These are phyloP conservation scores for Branchellion lobata DNA, from an alignment of 2,888 invertebrate species.

Conservation along the genomic window DNA sequence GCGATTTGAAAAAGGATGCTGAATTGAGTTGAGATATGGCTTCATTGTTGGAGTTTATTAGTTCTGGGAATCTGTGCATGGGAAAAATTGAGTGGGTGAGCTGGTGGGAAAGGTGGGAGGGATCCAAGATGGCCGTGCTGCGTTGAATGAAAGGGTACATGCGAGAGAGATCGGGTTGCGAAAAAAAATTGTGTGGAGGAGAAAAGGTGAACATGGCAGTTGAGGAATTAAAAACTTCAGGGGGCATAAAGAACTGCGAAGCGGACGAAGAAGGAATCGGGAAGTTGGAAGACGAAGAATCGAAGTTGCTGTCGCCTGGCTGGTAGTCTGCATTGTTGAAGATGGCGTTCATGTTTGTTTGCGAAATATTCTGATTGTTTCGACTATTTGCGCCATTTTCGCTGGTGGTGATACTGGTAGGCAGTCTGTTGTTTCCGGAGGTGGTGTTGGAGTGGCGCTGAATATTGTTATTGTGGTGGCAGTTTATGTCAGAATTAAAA, in stretches of 20 bases:
- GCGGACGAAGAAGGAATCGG: slow-evolving; percentile 16
- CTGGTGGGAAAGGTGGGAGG: slow-evolving; percentile 33
- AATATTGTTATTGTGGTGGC: slow-evolving; percentile 15
- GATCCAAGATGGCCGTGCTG: slow-evolving; percentile 32
- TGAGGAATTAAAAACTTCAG: slow-evolving; percentile 36
- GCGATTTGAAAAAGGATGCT: background rate
- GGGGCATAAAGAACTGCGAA: slow-evolving; percentile 37
- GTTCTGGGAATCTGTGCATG: slow-evolving; percentile 42
- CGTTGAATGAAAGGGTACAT: slow-evolving; percentile 38
- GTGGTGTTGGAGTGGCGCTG: slow-evolving; percentile 7
- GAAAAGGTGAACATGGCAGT: slow-evolving; percentile 11
- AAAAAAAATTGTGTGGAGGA: slow-evolving; percentile 29
- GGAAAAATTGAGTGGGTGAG: slow-evolving; percentile 41
- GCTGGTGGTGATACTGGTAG: background rate
- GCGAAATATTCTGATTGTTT: slow-evolving; percentile 3
- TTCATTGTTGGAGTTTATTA: slow-evolving; percentile 28
- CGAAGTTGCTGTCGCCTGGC: slow-evolving; percentile 35
- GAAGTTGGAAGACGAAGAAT: slow-evolving; percentile 19
- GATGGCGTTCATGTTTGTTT: slow-evolving; percentile 30
- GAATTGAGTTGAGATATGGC: slow-evolving; percentile 25
- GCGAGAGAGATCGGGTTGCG: slow-evolving; percentile 33
- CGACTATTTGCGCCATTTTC: background rate
- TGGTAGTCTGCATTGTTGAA: slow-evolving; percentile 33
- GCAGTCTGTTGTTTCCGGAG: background rate
- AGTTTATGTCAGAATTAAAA: slow-evolving; percentile 32